These are phyloP conservation scores for Camponotus pennsylvanicus DNA, from an alignment of 1,140 invertebrate genomes.

Conservation along the genomic window DNA sequence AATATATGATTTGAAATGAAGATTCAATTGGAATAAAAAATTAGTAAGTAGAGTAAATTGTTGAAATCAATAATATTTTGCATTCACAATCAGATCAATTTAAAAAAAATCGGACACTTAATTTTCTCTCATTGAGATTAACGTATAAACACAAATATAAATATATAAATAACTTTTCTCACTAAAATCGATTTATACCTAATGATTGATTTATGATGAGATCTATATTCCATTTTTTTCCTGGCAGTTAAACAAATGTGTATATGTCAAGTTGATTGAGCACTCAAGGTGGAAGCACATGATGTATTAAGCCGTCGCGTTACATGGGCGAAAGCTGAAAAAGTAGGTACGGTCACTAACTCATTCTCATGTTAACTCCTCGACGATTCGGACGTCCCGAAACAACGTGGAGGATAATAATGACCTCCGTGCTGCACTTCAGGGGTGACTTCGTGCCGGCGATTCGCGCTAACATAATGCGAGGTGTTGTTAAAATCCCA, in stretches of 20 bases:
- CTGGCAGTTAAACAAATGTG: neutral
- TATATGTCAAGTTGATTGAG: constrained; percentile 31
- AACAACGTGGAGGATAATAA: constrained; percentile 45
- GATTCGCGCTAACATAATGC: constrained; percentile 57
- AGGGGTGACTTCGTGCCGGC: constrained; percentile 45
- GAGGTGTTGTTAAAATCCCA: constrained; percentile 79
- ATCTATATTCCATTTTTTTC: neutral
- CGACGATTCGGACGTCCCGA: constrained; percentile 41
- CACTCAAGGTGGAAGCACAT: neutral
- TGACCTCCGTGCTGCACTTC: constrained; percentile 54
- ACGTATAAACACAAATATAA: neutral
- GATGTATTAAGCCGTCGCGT: constrained; percentile 21
- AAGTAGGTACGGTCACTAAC: constrained; percentile 23
- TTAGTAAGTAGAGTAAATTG: neutral
- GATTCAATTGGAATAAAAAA: neutral
- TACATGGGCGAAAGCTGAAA: constrained; percentile 4
- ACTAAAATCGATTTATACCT: neutral
- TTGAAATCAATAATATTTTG: neutral
- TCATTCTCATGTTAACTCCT: constrained; percentile 53
- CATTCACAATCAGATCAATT: neutral
- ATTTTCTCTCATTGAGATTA: neutral
- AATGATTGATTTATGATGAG: neutral
- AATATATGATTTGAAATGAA: neutral
- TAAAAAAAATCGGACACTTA: neutral
- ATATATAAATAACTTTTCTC: neutral